Evolutionary conservation across 2,113 vertebrate species (phyloP).

Genomic region (Burhinus bistriatus): DNA sequence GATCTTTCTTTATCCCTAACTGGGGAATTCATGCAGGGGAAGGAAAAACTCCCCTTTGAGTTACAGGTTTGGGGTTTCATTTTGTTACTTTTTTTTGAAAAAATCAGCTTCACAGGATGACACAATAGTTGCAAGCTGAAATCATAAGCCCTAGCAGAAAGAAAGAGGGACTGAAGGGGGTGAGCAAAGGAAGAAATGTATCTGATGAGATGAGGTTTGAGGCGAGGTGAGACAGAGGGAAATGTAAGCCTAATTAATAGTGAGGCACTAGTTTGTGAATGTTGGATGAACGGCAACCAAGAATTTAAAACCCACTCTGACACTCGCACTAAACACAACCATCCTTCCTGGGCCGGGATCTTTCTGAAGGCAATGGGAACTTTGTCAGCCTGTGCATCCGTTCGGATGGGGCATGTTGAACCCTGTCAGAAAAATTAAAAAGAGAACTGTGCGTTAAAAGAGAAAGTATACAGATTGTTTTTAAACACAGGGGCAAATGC

Average conservation of each 20-base stretch:
- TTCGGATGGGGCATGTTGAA: accelerated
- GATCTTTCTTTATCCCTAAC: not conserved
- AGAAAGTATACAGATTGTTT: not conserved
- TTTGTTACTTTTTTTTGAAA: not conserved
- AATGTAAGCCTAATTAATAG: not conserved
- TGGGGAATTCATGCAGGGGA: not conserved
- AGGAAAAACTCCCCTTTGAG: not conserved
- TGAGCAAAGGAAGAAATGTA: not conserved
- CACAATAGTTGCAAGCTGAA: not conserved
- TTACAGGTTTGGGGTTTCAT: not conserved
- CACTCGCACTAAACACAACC: not conserved
- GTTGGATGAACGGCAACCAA: not conserved
- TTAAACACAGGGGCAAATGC: not conserved
- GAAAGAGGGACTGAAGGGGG: not conserved
- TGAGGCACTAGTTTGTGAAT: not conserved
- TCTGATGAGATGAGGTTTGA: not conserved
- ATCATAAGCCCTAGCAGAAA: not conserved
- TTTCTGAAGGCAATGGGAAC: not conserved
- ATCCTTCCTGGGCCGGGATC: not conserved
- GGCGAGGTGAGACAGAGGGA: not conserved
- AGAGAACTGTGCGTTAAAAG: not conserved
- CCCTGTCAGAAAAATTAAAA: not conserved
- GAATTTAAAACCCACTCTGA: not conserved
- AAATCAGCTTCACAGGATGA: not conserved
- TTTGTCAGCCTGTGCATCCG: not conserved